Evolutionary conservation across 2,797 vertebrate genomes (phyloP).

Genomic region (Xyrichtys novacula): DNA sequence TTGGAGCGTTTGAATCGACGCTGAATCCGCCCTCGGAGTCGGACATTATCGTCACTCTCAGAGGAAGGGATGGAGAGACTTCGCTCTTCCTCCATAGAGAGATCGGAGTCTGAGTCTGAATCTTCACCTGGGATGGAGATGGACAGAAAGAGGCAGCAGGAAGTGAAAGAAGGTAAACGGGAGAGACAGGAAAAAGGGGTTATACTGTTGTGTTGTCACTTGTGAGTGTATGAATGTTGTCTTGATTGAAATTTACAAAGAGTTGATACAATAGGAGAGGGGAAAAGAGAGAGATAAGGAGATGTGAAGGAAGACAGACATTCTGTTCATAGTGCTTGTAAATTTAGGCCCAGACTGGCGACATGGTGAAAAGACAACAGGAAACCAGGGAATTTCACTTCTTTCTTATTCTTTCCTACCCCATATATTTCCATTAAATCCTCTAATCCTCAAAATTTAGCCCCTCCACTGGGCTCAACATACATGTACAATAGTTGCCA

Average conservation of each 20-base stretch:
- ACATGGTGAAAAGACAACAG: too few species aligned
- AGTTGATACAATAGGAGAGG: neutral
- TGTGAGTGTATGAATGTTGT: neutral
- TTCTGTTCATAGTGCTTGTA: neutral
- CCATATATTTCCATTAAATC: too few species aligned
- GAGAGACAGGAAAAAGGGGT: neutral
- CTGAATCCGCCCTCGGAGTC: conserved; percentile 94
- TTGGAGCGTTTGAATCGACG: conserved; percentile 92
- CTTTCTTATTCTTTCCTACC: too few species aligned
- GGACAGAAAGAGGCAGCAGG: neutral
- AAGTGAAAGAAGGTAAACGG: neutral
- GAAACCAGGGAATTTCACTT: too few species aligned
- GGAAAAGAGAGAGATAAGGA: neutral
- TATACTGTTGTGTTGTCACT: neutral
- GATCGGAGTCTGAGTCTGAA: conserved; percentile 96
- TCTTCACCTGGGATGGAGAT: conserved; percentile 88
- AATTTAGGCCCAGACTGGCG: too few species aligned
- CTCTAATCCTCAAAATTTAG: too few species aligned
- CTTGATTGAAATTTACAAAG: neutral
- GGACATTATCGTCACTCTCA: conserved; percentile 96
- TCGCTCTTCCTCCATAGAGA: conserved; percentile 96
- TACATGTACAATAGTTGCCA: too few species aligned
- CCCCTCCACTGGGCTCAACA: too few species aligned
- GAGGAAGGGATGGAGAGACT: conserved; percentile 98
- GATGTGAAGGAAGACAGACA: neutral